Evolutionary conservation across 2,797 vertebrate genomes (phyloP).

Genomic region (Chaunax sp.): DNA sequence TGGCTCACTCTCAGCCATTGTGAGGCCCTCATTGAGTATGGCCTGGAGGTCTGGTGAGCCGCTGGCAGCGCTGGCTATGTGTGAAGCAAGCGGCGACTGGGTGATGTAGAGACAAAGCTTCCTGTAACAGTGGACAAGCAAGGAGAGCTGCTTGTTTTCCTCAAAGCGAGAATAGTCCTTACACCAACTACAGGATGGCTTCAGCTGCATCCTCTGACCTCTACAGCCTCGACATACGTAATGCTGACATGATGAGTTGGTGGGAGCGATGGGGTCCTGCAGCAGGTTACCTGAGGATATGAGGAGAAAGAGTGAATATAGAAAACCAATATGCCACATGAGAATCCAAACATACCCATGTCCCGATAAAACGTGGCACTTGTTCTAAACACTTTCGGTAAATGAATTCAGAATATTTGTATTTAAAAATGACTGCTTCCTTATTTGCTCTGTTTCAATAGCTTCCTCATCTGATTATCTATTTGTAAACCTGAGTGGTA

Average conservation of each 20-base stretch:
- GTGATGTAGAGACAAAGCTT: constrained; percentile 97
- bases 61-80: constrained; percentile 92
- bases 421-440: constrained; percentile 10
- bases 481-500: constrained; percentile 49
- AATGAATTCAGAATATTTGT: too few species aligned
- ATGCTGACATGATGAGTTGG: constrained; percentile 97
- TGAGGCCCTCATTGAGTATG: constrained; percentile 92
- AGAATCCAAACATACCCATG: background rate
- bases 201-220: constrained; percentile 99
- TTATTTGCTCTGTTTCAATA: background rate
- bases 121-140: constrained; percentile 97
- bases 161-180: constrained; percentile 98
- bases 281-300: constrained; percentile 90
- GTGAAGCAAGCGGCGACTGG: constrained; percentile 91
- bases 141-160: constrained; percentile 95
- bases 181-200: constrained; percentile 99
- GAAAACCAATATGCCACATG: background rate
- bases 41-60: constrained; percentile 94
- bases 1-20: constrained; percentile 86
- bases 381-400: background rate
- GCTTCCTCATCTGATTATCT: constrained; percentile 14
- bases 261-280: constrained; percentile 97
- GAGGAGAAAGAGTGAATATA: background rate
- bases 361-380: background rate
- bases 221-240: constrained; percentile 98